Evolutionary conservation across 1,140 invertebrate species (phyloP).

Genomic region (Melipona quadrifasciata): DNA sequence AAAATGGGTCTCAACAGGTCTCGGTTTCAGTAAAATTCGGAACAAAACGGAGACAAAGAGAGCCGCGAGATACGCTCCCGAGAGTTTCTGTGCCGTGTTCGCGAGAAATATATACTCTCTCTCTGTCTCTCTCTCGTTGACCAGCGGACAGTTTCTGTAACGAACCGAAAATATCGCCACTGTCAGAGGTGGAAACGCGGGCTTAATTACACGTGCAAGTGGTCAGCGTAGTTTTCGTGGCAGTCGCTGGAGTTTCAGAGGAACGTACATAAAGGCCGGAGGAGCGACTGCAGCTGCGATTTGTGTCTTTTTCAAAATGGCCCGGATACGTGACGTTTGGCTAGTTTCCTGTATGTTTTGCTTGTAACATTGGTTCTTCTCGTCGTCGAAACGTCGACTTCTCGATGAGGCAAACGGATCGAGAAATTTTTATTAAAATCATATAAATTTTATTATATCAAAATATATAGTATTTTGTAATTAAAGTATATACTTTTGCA

Average conservation of each 20-base stretch:
- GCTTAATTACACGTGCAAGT: conserved; percentile 33
- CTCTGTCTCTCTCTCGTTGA: neutral
- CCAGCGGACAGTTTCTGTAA: neutral
- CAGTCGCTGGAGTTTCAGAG: neutral
- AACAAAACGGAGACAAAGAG: neutral
- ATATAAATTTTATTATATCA: too few species aligned
- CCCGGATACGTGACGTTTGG: neutral
- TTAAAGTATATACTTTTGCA: too few species aligned
- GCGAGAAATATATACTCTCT: neutral
- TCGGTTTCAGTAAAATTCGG: neutral
- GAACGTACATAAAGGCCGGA: neutral
- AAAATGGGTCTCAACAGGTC: neutral
- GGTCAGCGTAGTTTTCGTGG: neutral
- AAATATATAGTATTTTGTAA: too few species aligned
- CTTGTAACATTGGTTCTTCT: neutral
- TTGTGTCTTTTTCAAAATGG: neutral
- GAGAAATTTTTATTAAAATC: too few species aligned
- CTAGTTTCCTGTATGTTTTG: neutral
- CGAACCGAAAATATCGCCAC: neutral
- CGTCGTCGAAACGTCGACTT: too few species aligned
- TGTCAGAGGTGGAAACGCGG: neutral
- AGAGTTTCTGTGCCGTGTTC: neutral
- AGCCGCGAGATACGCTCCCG: too few species aligned
- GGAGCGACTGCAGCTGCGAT: neutral
- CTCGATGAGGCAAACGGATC: too few species aligned